Evolutionary conservation across 2,888 invertebrate genomes (phyloP).

Genomic region (Sphaeridia pumilis): DNA sequence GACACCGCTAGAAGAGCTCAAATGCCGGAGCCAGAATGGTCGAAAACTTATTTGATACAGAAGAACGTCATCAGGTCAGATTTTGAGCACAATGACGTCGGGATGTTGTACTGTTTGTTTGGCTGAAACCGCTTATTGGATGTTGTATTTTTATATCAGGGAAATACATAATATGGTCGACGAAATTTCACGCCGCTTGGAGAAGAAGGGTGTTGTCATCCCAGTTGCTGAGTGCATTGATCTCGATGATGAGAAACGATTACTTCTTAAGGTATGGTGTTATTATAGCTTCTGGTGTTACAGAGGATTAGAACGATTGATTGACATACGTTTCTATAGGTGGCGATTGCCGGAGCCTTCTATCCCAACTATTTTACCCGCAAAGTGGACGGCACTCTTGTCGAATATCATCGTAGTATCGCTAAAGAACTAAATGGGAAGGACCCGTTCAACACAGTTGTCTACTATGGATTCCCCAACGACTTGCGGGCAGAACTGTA

Average conservation of each 20-base stretch:
- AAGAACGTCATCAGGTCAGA: conserved; percentile 50
- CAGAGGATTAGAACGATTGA: neutral
- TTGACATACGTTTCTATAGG: conserved; percentile 41
- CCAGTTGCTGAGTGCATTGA: conserved; percentile 47
- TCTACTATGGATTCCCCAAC: conserved; percentile 45
- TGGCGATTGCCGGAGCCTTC: conserved; percentile 74
- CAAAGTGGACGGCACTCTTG: conserved; percentile 43
- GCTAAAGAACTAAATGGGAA: conserved; percentile 55
- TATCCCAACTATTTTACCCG: conserved; percentile 82
- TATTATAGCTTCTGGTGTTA: too few relatives aligned
- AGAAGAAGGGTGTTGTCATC: conserved; percentile 22
- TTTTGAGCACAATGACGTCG: neutral
- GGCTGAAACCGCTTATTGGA: neutral
- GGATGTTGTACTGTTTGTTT: conserved; percentile 1
- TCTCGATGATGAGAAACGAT: neutral
- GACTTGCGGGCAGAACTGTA: conserved; percentile 61
- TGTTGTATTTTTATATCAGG: conserved; percentile 14
- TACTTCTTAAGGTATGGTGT: neutral
- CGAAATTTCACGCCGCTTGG: conserved; percentile 56
- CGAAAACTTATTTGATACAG: conserved; percentile 56
- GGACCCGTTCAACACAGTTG: conserved; percentile 66
- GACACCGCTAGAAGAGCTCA: conserved; percentile 44
- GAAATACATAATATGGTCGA: conserved; percentile 60
- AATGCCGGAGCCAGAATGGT: conserved; percentile 46
- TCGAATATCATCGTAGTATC: conserved; percentile 53